Evolutionary conservation across 2,113 vertebrate genomes (phyloP).

Genomic region (Spermophilus dauricus): DNA sequence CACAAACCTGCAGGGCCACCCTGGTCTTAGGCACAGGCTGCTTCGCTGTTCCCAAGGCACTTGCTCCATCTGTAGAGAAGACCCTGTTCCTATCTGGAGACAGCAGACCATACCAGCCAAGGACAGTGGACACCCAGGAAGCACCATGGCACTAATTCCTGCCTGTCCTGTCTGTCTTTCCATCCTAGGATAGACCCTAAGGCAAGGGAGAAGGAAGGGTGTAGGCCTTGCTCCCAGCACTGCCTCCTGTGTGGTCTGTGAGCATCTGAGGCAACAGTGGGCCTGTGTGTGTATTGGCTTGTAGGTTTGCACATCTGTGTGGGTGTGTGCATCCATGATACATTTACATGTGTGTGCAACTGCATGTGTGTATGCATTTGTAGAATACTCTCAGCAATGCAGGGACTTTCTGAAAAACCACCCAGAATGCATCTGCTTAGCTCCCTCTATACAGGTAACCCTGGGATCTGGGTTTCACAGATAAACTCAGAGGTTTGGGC

Average conservation of each 20-base stretch:
- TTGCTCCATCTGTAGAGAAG: neutral
- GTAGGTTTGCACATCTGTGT: neutral
- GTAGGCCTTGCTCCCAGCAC: neutral
- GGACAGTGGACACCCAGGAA: neutral
- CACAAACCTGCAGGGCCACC: slow-evolving; percentile 21
- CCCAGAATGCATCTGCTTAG: neutral
- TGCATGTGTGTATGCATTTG: neutral
- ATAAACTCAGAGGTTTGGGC: neutral
- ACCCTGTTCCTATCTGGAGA: neutral
- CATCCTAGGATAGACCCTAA: neutral
- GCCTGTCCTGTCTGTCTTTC: neutral
- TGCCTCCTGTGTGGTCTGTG: neutral
- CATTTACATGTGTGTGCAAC: neutral
- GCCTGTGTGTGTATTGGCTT: neutral
- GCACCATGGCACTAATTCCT: neutral
- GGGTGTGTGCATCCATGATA: neutral
- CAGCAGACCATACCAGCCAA: neutral
- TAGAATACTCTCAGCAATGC: neutral
- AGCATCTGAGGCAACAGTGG: neutral
- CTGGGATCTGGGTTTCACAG: neutral
- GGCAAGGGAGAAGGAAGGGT: neutral
- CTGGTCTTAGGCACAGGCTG: neutral
- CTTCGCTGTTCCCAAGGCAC: neutral
- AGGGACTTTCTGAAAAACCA: neutral
- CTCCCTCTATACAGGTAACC: neutral